These are phyloP conservation scores for Geodia barretti DNA, from an alignment of 37 sponge, comb jelly and placozoan genomes.

Conservation along the genomic window DNA sequence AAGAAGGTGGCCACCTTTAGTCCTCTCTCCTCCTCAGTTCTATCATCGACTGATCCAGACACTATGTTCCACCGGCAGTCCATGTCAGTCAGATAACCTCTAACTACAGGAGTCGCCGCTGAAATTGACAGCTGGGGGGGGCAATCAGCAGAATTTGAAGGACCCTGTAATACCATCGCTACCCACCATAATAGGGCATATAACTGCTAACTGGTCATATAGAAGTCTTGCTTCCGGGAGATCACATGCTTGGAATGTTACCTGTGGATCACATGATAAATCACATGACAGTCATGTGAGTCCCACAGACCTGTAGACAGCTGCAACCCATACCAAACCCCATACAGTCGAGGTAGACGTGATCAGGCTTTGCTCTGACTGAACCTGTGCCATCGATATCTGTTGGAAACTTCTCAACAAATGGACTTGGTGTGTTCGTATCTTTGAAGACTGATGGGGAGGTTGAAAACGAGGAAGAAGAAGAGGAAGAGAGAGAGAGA, in stretches of 20 bases:
- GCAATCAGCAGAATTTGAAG: neutral
- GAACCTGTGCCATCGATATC: conserved; percentile 55
- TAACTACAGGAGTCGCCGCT: conserved; percentile 76
- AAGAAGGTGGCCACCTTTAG: conserved; percentile 42
- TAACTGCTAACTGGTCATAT: conserved; percentile 91
- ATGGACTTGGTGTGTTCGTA: conserved; percentile 63
- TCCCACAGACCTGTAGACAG: conserved; percentile 80
- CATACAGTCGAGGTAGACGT: conserved; percentile 97
- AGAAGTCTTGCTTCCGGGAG: conserved; percentile 80
- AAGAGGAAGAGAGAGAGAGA: neutral
- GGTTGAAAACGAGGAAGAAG: neutral
- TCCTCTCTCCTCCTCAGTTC: conserved; percentile 90
- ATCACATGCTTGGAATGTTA: conserved; percentile 90
- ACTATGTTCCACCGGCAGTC: conserved; percentile 89
- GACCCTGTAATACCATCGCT: neutral
- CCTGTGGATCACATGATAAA: conserved; percentile 29
- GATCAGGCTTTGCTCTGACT: conserved; percentile 77
- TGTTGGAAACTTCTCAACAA: conserved; percentile 66
- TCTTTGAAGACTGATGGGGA: conserved; percentile 63
- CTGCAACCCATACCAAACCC: conserved; percentile 97
- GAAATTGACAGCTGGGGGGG: conserved; percentile 81
- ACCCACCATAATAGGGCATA: conserved; percentile 88
- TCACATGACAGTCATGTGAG: neutral
- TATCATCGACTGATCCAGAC: conserved; percentile 84
- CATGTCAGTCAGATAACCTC: conserved; percentile 86